Base-by-base conservation (phyloP, 2,113 vertebrate species). In the Pomatostomus ruficeps region DNA sequence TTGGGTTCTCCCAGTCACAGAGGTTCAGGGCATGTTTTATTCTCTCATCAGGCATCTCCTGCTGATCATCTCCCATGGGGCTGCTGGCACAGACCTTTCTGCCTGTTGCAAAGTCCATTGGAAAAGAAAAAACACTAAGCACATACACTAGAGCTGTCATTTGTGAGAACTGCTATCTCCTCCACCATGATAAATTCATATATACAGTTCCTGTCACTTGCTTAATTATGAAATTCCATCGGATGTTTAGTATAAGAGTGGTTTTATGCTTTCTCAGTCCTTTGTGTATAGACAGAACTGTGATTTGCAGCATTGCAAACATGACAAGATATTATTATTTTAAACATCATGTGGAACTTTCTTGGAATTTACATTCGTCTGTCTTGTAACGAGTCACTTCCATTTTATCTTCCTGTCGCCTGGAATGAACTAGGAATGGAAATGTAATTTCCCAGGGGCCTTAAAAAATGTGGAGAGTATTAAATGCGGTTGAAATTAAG, bases 401-500 rank as follows among this genome's bases (percentile, higher is more conserved):
- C 91, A 97, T 98, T 98, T 97, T 97, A 95, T 97, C 96, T 97
- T 97, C 81, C 90, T 97, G 97, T 98, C 97, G 84, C 93, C 81
- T 91, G 79, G 86, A 98, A 97, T 97, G 97, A 97, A 96, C 97
- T 95, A 93, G 89, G 91, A 95, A 97, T 95, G 97, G 96, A 97
- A 98, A 97, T 98, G 97, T 98, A 98, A 99, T 99, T 98, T 99
- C 98, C 97, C 97, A 96, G 93, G 91, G 94, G 97, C 96, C 97
- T 97, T 97, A 96, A 98, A 98, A 98, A 98, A 98, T 98, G 97
- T 97, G 98, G 98, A 90, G 96, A 98, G 97, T 98, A 97, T 98
- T 98, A 98, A 97, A 98, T 96, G 97, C 67, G 18, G 97, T 97
- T 98, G 98, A 99, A 99, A 99, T 99, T 98, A 99, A 98, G 97